Percentiles rank a stretch among this genome's conserved stretches.
phyloP scores from a whole-genome alignment of 2,113 vertebrate species.

The Bostrychus sinensis region DNA sequence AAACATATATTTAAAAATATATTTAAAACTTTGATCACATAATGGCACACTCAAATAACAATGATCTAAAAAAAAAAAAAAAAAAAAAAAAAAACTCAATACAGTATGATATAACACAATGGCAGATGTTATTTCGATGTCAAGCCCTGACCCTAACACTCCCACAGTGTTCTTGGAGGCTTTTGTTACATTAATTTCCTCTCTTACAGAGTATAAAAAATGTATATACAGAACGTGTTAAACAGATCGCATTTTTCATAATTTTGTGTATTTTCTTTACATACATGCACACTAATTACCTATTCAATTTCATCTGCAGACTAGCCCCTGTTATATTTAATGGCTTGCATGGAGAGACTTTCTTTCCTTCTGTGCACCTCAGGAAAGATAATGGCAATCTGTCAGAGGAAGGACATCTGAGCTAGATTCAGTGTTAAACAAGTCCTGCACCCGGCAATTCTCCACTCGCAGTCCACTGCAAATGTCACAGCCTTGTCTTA shows the following conservation, averaged over 20 bases:
- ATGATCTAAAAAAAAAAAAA: no score
- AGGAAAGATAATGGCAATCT: conserved; percentile 48
- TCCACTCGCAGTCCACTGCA: neutral
- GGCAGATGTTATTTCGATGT: neutral
- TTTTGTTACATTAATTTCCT: no score
- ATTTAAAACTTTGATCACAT: no score
- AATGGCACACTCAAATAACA: no score
- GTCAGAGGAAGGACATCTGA: conserved; percentile 40
- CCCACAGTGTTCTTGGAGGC: no score
- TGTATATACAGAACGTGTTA: neutral
- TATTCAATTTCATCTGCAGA: conserved; percentile 43
- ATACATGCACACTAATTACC: conserved; percentile 45
- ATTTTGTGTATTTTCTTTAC: no score
- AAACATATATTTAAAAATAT: no score
- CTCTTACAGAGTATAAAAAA: neutral
- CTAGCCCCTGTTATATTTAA: conserved; percentile 46
- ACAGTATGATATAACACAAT: neutral
- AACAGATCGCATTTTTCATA: no score
- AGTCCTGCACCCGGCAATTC: neutral
- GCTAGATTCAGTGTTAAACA: conserved; percentile 17
- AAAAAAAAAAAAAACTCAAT: no score
- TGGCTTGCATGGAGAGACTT: conserved; percentile 30
- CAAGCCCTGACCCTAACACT: neutral
- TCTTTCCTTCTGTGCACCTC: conserved; percentile 18
- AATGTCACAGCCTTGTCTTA: conserved; percentile 5